Conservation (phyloP, 2,797 vertebrate genomes). For the Onychomys torridus region DNA sequence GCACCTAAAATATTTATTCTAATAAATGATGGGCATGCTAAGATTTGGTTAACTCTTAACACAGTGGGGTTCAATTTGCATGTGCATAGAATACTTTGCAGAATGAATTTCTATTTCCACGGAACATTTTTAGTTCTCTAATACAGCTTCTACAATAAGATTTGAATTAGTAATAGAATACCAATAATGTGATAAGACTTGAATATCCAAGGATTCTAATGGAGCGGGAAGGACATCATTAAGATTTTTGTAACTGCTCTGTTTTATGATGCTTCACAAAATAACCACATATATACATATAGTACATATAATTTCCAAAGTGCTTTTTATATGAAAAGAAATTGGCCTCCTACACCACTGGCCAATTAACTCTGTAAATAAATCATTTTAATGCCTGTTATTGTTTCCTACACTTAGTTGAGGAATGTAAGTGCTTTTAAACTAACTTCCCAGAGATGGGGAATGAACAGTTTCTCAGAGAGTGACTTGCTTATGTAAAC, state of each 20-base stretch:
- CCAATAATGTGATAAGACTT: slow-evolving; percentile 63
- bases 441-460: background rate
- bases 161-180: slow-evolving; percentile 46
- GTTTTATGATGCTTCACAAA: slow-evolving; percentile 72
- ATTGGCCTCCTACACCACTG: slow-evolving; percentile 29
- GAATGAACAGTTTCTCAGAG: background rate
- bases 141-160: background rate
- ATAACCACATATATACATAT: background rate
- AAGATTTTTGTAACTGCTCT: slow-evolving; percentile 70
- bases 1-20: background rate
- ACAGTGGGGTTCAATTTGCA: background rate
- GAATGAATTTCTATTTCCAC: slow-evolving; percentile 20
- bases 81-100: background rate
- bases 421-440: background rate
- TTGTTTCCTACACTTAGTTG: slow-evolving; percentile 44
- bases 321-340: background rate
- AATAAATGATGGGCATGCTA: background rate
- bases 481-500: background rate
- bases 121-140: background rate
- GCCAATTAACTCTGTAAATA: slow-evolving; percentile 21
- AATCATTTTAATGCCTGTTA: slow-evolving; percentile 19
- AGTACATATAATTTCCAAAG: background rate
- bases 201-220: slow-evolving; percentile 72
- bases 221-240: slow-evolving; percentile 61
- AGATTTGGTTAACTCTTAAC: background rate